phyloP scores from a whole-genome alignment of 2,888 invertebrate genomes.

The Pilophorus perplexus region DNA sequence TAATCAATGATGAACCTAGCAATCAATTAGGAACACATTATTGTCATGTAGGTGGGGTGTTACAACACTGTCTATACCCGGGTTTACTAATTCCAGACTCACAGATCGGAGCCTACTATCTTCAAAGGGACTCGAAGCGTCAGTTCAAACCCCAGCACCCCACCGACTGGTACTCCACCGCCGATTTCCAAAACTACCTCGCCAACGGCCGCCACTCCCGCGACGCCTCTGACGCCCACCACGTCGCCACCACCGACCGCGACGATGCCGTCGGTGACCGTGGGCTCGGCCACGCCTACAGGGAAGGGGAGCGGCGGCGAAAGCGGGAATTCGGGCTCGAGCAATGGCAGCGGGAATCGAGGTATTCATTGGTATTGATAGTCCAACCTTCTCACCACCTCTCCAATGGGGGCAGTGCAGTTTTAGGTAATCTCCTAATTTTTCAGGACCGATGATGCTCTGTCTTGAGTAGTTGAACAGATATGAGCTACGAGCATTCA shows the following conservation, averaged over 20 bases:
- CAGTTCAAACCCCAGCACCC: slow-evolving; percentile 18
- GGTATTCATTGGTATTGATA: slow-evolving; percentile 38
- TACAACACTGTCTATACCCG: no score
- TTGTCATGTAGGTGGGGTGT: no score
- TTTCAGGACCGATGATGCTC: no score
- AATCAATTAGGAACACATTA: no score
- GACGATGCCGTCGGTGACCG: slow-evolving; percentile 9
- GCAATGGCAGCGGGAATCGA: slow-evolving; percentile 34
- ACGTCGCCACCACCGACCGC: not conserved
- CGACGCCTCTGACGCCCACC: slow-evolving; percentile 18
- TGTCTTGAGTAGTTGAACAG: not conserved
- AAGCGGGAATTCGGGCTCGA: slow-evolving; percentile 26
- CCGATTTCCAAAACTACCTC: slow-evolving; percentile 10
- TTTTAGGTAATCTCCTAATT: no score
- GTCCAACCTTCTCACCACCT: not conserved
- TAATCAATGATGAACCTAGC: no score
- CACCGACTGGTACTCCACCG: slow-evolving; percentile 19
- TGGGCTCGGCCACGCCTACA: slow-evolving; percentile 11
- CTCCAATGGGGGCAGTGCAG: no score
- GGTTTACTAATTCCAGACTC: slow-evolving; percentile 41
- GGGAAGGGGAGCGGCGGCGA: slow-evolving; percentile 31
- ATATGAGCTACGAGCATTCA: no score
- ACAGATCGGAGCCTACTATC: slow-evolving; percentile 43
- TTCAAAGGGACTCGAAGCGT: slow-evolving; percentile 29
- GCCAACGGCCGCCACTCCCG: slow-evolving; percentile 1